These are phyloP conservation scores for Adrianichthys oophorus DNA, from an alignment of 2,797 vertebrate species.

Conservation along the genomic window DNA sequence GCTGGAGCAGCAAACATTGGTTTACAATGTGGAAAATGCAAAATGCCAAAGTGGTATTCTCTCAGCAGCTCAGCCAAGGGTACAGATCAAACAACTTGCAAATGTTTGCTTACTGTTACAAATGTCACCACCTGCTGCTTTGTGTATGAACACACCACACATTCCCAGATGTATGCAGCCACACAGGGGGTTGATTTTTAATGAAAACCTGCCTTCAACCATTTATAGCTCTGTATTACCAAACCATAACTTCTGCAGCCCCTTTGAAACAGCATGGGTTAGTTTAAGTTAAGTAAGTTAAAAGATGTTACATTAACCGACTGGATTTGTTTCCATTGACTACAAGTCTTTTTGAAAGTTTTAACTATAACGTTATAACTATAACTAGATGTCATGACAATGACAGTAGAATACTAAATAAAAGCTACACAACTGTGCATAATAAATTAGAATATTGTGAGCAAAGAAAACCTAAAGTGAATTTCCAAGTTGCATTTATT, in stretches of 20 bases:
- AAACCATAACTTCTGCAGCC: neutral
- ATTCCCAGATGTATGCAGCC: constrained; percentile 1
- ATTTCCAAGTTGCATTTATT: neutral
- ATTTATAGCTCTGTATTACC: neutral
- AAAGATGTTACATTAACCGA: neutral
- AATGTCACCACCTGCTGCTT: constrained; percentile 49
- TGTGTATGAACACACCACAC: constrained; percentile 2
- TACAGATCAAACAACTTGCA: constrained; percentile 23
- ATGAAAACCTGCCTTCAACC: constrained; percentile 1
- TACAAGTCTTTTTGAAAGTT: no score
- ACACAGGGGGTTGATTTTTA: neutral
- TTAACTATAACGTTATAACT: no score
- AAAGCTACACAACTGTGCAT: no score
- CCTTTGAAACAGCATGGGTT: neutral
- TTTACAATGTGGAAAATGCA: constrained; percentile 20
- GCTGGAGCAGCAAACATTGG: constrained; percentile 7
- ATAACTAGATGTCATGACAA: no score
- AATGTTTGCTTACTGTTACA: constrained; percentile 35
- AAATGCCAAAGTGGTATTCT: constrained; percentile 30
- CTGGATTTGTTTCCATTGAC: neutral
- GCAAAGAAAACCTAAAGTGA: neutral
- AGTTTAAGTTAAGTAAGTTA: neutral
- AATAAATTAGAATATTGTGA: neutral
- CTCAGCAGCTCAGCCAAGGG: constrained; percentile 13
- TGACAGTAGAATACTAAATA: no score